Evolutionary conservation across 1,140 invertebrate genomes (phyloP).

Genomic region (Panonychus citri): DNA sequence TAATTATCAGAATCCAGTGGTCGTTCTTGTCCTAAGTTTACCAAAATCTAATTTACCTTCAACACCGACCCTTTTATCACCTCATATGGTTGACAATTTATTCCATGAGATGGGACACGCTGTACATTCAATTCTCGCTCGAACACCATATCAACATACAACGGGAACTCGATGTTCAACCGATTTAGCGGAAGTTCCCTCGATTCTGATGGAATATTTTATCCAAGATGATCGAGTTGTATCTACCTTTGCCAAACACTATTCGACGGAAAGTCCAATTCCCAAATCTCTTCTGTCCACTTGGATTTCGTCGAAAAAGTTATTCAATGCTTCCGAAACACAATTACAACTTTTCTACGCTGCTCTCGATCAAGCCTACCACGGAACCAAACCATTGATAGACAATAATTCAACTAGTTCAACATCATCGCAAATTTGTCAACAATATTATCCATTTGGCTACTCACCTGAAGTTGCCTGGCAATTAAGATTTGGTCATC

Average conservation of each 20-base stretch:
- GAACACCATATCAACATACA: constrained; percentile 86
- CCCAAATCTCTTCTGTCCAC: constrained; percentile 46
- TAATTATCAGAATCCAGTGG: constrained; percentile 29
- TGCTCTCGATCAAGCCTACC: constrained; percentile 66
- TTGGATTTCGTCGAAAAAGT: constrained; percentile 52
- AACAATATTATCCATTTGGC: constrained; percentile 57
- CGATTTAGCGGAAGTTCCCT: constrained; percentile 95
- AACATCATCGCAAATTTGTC: constrained; percentile 52
- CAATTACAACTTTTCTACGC: constrained; percentile 76
- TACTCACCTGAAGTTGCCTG: constrained; percentile 76
- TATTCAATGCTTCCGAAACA: constrained; percentile 70
- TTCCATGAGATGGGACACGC: constrained; percentile 99
- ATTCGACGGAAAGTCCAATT: constrained; percentile 61
- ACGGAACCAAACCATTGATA: constrained; percentile 33
- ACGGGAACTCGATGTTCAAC: constrained; percentile 87
- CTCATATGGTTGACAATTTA: constrained; percentile 71
- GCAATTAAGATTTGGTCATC: constrained; percentile 84
- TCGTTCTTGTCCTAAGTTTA: constrained; percentile 78
- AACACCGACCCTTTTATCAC: constrained; percentile 49
- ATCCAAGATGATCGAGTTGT: constrained; percentile 65
- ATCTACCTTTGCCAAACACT: constrained; percentile 65
- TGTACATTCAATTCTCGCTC: constrained; percentile 91
- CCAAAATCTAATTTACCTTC: constrained; percentile 33
- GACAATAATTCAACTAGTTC: constrained; percentile 33
- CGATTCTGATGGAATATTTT: constrained; percentile 95